Conservation (phyloP, 2,797 vertebrate species). For the Glyptemys insculpta region DNA sequence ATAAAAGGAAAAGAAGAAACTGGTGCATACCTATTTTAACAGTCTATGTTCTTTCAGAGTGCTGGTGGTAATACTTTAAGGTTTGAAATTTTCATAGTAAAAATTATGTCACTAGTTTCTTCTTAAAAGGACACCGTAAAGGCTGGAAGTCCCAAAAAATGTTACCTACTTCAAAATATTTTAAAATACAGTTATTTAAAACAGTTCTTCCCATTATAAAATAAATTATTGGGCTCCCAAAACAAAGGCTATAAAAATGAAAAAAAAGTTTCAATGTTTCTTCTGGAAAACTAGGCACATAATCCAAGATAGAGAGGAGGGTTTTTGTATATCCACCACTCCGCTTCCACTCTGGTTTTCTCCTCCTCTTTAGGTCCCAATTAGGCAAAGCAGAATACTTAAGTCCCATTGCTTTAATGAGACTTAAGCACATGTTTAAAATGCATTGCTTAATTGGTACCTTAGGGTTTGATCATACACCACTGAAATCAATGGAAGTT, state of each 20-base stretch:
- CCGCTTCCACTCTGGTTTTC: neutral
- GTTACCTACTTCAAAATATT: neutral
- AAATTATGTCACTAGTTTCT: neutral
- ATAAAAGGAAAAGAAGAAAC: neutral
- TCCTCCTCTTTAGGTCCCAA: neutral
- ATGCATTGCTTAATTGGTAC: neutral
- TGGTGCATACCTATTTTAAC: conserved; percentile 22
- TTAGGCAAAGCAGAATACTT: neutral
- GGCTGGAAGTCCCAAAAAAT: neutral
- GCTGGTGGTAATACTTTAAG: conserved; percentile 48
- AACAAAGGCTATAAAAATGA: conserved; percentile 23
- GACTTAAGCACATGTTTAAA: neutral
- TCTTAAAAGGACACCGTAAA: conserved; percentile 4
- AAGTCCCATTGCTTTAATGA: neutral
- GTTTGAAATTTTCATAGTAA: neutral
- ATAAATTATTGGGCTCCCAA: neutral
- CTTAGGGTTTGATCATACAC: neutral
- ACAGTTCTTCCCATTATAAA: neutral
- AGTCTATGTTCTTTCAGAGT: conserved; percentile 22
- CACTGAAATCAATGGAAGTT: neutral
- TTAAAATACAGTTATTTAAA: conserved; percentile 11
- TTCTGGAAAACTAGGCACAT: neutral
- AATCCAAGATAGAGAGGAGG: neutral
- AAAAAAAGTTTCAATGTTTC: neutral
- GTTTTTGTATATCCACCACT: neutral